Conservation (phyloP, 2,797 vertebrate species). For the Chelon auratus region DNA sequence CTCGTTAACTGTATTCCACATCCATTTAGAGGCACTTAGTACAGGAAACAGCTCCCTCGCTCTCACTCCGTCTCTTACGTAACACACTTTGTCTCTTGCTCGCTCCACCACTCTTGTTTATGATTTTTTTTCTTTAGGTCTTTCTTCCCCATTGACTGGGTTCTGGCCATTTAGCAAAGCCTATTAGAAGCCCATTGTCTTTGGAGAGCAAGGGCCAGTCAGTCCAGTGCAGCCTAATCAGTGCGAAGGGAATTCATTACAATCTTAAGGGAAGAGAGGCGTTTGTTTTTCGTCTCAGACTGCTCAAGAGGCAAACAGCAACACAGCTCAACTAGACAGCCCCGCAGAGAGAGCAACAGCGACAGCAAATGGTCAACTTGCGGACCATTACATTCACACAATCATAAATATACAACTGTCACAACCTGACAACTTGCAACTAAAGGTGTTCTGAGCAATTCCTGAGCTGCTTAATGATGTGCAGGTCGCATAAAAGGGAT, state of each 20-base stretch:
- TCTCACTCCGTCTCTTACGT: conserved; percentile 8
- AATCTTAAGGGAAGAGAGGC: conserved; percentile 38
- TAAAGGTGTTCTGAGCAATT: conserved; percentile 37
- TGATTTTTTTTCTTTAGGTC: conserved; percentile 7
- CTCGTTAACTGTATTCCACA: conserved; percentile 61
- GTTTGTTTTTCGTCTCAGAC: conserved; percentile 41
- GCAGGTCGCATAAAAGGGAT: conserved; percentile 25
- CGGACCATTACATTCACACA: conserved; percentile 46
- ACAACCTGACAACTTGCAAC: conserved; percentile 22
- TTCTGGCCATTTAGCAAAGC: conserved; percentile 65
- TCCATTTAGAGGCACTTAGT: conserved; percentile 67
- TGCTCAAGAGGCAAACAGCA: conserved; percentile 31
- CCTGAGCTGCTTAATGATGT: conserved; percentile 30
- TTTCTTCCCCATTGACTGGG: conserved; percentile 34
- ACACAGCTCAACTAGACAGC: conserved; percentile 39
- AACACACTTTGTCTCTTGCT: conserved; percentile 21
- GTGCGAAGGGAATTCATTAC: conserved; percentile 62
- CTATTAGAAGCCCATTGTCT: conserved; percentile 63
- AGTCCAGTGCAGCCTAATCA: conserved; percentile 53
- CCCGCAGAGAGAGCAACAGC: conserved; percentile 40
- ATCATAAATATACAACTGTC: conserved; percentile 46
- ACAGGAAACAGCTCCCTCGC: conserved; percentile 18
- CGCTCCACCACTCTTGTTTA: conserved; percentile 40
- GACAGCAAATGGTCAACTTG: conserved; percentile 30
- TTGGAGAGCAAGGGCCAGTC: conserved; percentile 57